These are phyloP conservation scores for Griposia aprilina DNA, from an alignment of 2,888 invertebrate species.

Conservation along the genomic window DNA sequence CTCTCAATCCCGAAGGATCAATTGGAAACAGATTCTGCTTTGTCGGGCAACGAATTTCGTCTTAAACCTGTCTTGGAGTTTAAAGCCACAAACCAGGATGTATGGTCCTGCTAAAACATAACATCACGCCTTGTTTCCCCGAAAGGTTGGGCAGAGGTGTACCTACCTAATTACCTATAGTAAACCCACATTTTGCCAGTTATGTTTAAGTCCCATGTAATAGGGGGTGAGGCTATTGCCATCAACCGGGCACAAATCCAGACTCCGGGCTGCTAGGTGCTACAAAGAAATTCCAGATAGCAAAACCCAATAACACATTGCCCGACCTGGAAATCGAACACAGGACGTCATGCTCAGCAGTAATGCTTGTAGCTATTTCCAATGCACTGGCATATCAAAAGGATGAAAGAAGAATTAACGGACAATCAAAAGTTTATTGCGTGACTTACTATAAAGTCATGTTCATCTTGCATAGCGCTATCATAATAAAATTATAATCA, in stretches of 20 bases:
- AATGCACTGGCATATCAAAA: neutral
- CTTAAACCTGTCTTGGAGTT: neutral
- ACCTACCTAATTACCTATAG: neutral
- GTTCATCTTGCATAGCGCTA: constrained; percentile 3
- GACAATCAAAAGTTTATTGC: constrained; percentile 25
- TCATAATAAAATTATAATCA: constrained; percentile 7
- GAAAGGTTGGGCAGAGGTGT: neutral
- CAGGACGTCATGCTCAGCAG: neutral
- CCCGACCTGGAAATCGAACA: neutral
- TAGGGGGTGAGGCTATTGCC: neutral
- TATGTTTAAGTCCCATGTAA: neutral
- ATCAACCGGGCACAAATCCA: neutral
- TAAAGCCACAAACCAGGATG: neutral
- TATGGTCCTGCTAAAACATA: neutral
- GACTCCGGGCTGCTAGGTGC: neutral
- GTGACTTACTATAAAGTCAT: constrained; percentile 9
- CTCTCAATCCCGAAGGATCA: neutral
- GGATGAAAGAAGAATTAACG: neutral
- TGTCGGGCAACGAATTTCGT: neutral
- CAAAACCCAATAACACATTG: neutral
- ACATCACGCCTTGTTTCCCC: neutral
- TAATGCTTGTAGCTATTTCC: neutral
- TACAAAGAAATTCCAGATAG: neutral
- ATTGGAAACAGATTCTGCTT: neutral
- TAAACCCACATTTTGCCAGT: neutral